These are phyloP conservation scores for Dromiciops gliroides DNA, from an alignment of 2,113 vertebrate species.

Conservation along the genomic window DNA sequence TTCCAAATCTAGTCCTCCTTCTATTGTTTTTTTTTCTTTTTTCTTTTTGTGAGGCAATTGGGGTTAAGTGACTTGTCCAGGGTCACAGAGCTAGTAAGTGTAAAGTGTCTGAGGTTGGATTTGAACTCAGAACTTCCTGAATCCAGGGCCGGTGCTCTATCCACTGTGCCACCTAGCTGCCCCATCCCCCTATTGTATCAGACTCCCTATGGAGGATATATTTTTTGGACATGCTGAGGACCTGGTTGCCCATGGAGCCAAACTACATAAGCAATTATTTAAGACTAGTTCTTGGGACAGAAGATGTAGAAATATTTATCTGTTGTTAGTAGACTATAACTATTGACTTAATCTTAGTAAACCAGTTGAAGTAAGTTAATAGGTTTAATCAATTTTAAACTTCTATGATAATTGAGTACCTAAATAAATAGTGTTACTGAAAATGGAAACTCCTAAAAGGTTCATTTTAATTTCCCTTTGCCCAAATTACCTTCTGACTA, in stretches of 20 bases:
- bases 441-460: no score
- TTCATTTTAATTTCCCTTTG: no score
- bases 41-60: no score
- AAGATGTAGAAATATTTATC: conserved; percentile 25
- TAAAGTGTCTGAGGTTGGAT: no score
- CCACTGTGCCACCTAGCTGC: no score
- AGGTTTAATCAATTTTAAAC: not conserved
- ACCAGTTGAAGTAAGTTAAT: not conserved
- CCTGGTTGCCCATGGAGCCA: conserved; percentile 2
- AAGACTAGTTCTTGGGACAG: conserved; percentile 3
- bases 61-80: no score
- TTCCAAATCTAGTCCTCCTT: not conserved
- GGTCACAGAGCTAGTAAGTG: no score
- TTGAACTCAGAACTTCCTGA: no score
- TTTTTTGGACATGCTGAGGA: not conserved
- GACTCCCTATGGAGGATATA: not conserved
- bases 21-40: no score
- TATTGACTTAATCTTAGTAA: not conserved
- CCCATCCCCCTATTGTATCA: not conserved
- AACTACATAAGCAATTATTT: conserved; percentile 5
- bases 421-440: no score
- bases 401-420: not conserved
- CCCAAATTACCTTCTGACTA: no score
- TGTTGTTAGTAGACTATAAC: not conserved
- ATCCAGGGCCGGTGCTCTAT: no score